Evolutionary conservation across 2,797 vertebrate species (phyloP), one percentile per base, ranked within the genome.

Genomic region (Calcarius lapponicus): DNA sequence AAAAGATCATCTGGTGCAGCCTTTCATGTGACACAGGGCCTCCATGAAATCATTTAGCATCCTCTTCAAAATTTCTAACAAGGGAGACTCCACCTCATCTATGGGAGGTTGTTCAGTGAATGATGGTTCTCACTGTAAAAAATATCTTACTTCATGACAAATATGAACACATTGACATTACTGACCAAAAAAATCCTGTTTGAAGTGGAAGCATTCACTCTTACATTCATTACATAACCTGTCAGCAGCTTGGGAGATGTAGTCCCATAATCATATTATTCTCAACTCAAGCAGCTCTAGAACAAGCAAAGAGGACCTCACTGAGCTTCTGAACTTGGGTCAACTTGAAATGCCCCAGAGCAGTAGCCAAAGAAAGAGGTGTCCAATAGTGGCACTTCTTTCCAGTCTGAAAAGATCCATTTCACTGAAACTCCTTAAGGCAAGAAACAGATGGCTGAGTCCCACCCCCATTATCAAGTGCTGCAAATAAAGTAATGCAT

Each of bases 301-400:
- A 91, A 70, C 13, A 56, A 80, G 60, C 34, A 17, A 65, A 72
- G 74, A 82, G 10, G n/a, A 48, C 40, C 28, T 76, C 34, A 3
- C 5, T 48, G 34, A 87, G 34, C 38, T 80, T 64, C 47, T 42
- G 56, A 83, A 66, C 22, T 19, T n/a, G 13, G 8, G 28, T 80
- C 56, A 61, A 71, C 45, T 61, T 86, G 29, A 66, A 90, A 74
- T 9, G 13, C 32, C 17, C 31, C 22, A 36, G 19, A 17, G 28
- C 2, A 4, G 50, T 3, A 89, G 29, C 32, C 64, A 21, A 65
- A 43, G 47, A 42, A 56, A 71, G 15, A 66, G 61, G 28, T 19
- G 24, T 22, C 69, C 0, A 0, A 28, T 0, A 48, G 32, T 5
- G 7, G 32, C 50, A 83, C 21, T 53, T 45, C 16, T 34, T 57